phyloP scores from a whole-genome alignment of 2,113 vertebrate genomes.

The Salvelinus sp. region DNA sequence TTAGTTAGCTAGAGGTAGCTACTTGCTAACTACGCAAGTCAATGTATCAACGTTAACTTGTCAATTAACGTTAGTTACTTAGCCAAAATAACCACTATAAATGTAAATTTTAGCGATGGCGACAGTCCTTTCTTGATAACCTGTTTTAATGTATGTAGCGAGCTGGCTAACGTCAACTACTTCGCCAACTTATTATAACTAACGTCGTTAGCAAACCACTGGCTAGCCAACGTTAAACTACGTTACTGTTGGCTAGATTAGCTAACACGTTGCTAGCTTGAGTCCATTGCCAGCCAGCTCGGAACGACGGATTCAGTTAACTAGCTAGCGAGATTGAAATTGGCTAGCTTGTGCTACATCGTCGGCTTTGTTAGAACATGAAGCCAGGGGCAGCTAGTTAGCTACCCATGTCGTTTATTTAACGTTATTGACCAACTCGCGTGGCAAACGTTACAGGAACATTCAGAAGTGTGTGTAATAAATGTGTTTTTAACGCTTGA shows the following conservation, averaged over 20 bases:
- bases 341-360: background rate
- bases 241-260: background rate
- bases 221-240: too few relatives aligned
- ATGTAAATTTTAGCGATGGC: too few relatives aligned
- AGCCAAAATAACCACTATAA: background rate
- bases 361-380: background rate
- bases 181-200: too few relatives aligned
- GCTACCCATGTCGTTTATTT: too few relatives aligned
- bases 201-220: too few relatives aligned
- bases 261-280: background rate
- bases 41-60: constrained; percentile 37
- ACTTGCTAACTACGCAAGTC: constrained; percentile 70
- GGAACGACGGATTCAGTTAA: background rate
- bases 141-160: too few relatives aligned
- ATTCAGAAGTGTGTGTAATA: background rate
- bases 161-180: too few relatives aligned
- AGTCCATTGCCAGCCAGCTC: background rate
- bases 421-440: background rate
- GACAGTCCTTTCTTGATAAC: too few relatives aligned
- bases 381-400: background rate
- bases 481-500: background rate
- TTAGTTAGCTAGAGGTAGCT: constrained; percentile 59
- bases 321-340: background rate
- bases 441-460: background rate
- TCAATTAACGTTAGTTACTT: background rate